These are phyloP conservation scores for Oreochromis niloticus DNA, from an alignment of 2,113 vertebrate species.

Conservation along the genomic window DNA sequence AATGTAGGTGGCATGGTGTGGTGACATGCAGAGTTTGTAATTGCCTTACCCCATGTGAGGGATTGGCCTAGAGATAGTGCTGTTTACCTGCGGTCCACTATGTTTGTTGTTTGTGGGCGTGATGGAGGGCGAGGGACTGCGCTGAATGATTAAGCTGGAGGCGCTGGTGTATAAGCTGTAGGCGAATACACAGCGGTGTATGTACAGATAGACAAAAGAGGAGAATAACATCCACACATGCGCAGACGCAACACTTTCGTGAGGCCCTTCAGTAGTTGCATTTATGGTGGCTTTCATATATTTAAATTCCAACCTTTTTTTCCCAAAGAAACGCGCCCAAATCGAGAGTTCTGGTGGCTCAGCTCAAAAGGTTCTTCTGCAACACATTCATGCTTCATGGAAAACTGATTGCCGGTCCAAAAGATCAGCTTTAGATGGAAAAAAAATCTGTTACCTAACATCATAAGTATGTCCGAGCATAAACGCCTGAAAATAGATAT, in stretches of 20 bases:
- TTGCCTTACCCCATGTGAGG: slow-evolving; percentile 61
- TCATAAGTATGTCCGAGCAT: neutral
- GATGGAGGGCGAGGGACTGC: slow-evolving; percentile 22
- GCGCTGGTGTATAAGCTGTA: neutral
- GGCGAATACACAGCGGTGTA: neutral
- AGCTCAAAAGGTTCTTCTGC: neutral
- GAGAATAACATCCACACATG: neutral
- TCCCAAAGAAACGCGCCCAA: neutral
- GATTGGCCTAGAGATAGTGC: slow-evolving; percentile 54
- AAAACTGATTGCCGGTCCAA: neutral
- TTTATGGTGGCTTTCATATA: neutral
- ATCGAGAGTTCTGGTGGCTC: neutral
- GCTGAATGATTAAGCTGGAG: slow-evolving; percentile 31
- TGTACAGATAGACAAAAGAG: neutral
- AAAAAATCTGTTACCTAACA: neutral
- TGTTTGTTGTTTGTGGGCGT: slow-evolving; percentile 51
- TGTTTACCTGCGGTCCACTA: slow-evolving; percentile 61
- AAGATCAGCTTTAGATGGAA: neutral
- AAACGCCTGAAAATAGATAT: neutral
- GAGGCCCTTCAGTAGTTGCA: neutral
- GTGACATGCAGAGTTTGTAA: slow-evolving; percentile 67
- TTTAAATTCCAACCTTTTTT: neutral
- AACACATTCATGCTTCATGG: neutral
- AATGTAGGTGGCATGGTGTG: slow-evolving; percentile 33
- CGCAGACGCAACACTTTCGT: neutral